These are phyloP conservation scores for Ophion obscuratus DNA, from an alignment of 2,888 invertebrate genomes.

Conservation along the genomic window DNA sequence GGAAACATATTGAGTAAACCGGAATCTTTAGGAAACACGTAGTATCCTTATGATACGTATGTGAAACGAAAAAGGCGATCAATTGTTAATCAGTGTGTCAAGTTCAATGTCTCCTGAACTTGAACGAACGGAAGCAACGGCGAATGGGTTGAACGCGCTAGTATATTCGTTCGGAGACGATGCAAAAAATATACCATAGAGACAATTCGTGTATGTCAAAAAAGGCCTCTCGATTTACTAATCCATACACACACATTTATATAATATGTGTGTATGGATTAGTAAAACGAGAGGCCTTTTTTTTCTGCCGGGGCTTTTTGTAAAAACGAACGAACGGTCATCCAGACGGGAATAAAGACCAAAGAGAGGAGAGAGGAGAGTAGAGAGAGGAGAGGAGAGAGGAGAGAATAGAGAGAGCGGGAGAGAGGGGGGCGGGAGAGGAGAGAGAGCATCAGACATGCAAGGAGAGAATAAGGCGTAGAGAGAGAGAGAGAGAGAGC, in stretches of 20 bases:
- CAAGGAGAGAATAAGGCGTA: neutral
- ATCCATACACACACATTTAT: neutral
- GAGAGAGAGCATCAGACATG: neutral
- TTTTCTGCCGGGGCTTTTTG: constrained; percentile 40
- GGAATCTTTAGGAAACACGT: neutral
- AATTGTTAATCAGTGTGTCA: constrained; percentile 55
- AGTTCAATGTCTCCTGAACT: constrained; percentile 65
- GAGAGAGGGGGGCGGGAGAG: neutral
- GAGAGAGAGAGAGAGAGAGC: constrained; percentile 11
- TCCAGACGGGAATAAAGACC: constrained; percentile 26
- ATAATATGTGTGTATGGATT: neutral
- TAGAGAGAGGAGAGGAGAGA: constrained; percentile 5
- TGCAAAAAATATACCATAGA: constrained; percentile 17
- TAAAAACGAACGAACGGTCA: constrained; percentile 45
- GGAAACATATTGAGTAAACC: neutral
- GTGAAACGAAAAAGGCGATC: constrained; percentile 19
- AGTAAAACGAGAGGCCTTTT: constrained; percentile 18
- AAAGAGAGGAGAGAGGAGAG: constrained; percentile 35
- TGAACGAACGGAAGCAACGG: constrained; percentile 38
- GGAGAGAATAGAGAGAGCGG: constrained; percentile 17
- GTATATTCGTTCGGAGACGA: constrained; percentile 20
- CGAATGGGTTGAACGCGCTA: constrained; percentile 45
- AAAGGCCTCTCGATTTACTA: too few relatives aligned
- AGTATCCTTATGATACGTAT: constrained; percentile 1
- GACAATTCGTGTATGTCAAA: neutral